phyloP scores from a whole-genome alignment of 2,888 invertebrate species.

The Hesperia comma region DNA sequence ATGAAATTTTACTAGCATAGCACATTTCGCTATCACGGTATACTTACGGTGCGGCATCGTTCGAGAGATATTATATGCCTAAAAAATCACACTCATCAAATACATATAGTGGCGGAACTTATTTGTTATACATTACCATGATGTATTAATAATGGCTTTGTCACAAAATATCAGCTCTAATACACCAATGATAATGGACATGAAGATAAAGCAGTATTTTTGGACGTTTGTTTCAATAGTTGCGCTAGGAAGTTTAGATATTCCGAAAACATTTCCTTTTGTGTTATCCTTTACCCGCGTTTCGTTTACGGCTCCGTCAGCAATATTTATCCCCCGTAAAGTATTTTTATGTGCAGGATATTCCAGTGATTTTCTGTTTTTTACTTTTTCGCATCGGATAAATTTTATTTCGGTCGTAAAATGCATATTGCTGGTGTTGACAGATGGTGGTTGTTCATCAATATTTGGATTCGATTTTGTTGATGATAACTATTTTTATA shows the following conservation, averaged over 20 bases:
- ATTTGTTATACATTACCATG: too few relatives aligned
- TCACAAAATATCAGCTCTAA: background rate
- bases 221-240: slow-evolving; percentile 10
- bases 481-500: slow-evolving; percentile 35
- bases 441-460: slow-evolving; percentile 35
- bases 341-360: slow-evolving; percentile 37
- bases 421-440: slow-evolving; percentile 38
- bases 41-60: too few relatives aligned
- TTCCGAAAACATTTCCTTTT: slow-evolving; percentile 31
- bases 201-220: slow-evolving; percentile 5
- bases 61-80: too few relatives aligned
- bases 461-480: slow-evolving; percentile 32
- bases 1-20: too few relatives aligned
- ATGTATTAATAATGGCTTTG: too few relatives aligned
- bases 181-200: background rate
- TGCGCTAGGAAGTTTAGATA: slow-evolving; percentile 31
- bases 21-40: too few relatives aligned
- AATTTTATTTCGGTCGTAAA: slow-evolving; percentile 38
- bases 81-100: too few relatives aligned
- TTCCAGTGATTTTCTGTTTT: slow-evolving; percentile 31
- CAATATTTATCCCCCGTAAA: slow-evolving; percentile 38
- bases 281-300: slow-evolving; percentile 30
- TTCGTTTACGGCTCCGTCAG: slow-evolving; percentile 33
- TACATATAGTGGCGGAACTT: too few relatives aligned
- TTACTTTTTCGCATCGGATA: slow-evolving; percentile 36